Evolutionary conservation across 1,140 invertebrate species (phyloP).

Genomic region (Grapholita molesta): DNA sequence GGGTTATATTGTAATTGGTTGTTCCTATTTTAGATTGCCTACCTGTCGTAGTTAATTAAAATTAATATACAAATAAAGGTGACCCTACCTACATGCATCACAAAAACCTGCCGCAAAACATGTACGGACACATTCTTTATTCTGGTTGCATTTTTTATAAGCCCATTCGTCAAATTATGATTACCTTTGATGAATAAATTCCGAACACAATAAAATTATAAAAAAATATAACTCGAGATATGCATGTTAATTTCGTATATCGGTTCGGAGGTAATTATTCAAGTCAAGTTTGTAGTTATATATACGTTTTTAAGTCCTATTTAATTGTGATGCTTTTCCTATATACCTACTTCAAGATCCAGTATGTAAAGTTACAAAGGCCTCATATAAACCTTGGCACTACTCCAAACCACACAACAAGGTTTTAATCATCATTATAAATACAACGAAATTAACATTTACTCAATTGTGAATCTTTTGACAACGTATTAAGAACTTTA

Average conservation of each 20-base stretch:
- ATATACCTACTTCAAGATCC: too few species aligned
- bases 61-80: neutral
- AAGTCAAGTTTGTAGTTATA: too few species aligned
- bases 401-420: neutral
- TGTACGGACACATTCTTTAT: neutral
- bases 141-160: neutral
- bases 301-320: too few species aligned
- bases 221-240: too few species aligned
- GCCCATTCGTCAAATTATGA: neutral
- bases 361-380: neutral
- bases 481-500: neutral
- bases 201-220: too few species aligned
- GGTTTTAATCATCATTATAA: neutral
- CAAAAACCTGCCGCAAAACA: neutral
- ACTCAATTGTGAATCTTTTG: neutral
- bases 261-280: too few species aligned
- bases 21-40: too few species aligned
- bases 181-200: neutral
- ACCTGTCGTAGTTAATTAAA: neutral
- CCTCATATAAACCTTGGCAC: neutral
- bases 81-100: neutral
- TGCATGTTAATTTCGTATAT: too few species aligned
- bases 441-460: neutral
- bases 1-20: too few species aligned
- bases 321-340: too few species aligned